Evolutionary conservation across 2,888 invertebrate genomes (phyloP), one percentile per base, ranked within the genome.

Genomic region (Eledona agricola): DNA sequence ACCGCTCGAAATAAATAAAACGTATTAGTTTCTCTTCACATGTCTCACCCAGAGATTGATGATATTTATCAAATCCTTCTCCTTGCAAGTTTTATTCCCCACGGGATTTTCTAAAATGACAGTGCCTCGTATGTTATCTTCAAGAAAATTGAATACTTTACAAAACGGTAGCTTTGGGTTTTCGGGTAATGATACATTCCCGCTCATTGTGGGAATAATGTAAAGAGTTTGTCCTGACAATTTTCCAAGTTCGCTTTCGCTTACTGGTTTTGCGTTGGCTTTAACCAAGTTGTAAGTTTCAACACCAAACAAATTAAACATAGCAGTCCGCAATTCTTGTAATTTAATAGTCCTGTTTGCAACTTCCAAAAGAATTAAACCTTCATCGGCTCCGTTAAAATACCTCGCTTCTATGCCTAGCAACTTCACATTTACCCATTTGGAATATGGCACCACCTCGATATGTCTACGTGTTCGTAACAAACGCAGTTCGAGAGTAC

Each of bases 401-500:
- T 80, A 83, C 62, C 83, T 78, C 9, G 88, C 83, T 61, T 79
- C 72, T 3, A 87, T 70, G 17, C 79, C 80, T 46, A 81, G 77
- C 12, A 90, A 72, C 58, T 85, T 77, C 9, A 92, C 75, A 72
- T 92, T 92, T 1, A 85, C 84, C 83, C 87, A 93, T 16, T 84
- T 83, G 28, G 76, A 79, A 12, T 75, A 71, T 0, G 86, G 85
- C 31, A 77, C 40, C 54, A 77, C 74, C n/a, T n/a, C n/a, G n/a
- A n/a, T 2, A 76, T 59, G 53, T 78, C 75, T 17, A n/a, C n/a
- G n/a, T n/a, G n/a, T n/a, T 76, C 81, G 85, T 2, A 87, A 87
- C 56, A 94, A 83, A 2, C 85, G 79, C 45, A 94, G 78, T 54
- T 86, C 83, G 47, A 94, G 77, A 49, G 83, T 79, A 10, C 85